Evolutionary conservation across 2,797 vertebrate genomes (phyloP).

Genomic region (Chiloscyllium punctatum): DNA sequence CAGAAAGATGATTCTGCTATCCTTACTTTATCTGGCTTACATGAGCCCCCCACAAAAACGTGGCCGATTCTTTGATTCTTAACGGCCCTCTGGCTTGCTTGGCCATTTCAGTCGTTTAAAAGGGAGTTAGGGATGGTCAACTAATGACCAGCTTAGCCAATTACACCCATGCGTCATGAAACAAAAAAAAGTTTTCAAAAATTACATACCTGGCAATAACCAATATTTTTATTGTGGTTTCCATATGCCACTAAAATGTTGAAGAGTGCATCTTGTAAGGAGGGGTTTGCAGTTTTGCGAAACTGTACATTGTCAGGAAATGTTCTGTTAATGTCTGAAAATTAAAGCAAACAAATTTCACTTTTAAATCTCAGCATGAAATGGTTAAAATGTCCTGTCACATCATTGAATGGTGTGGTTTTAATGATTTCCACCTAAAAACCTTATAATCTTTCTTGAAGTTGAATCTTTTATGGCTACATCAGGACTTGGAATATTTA

Average conservation of each 20-base stretch:
- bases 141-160: too few relatives aligned
- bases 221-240: conserved; percentile 77
- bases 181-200: neutral
- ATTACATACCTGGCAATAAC: conserved; percentile 86
- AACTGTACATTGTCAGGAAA: conserved; percentile 92
- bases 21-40: too few relatives aligned
- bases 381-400: neutral
- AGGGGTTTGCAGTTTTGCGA: conserved; percentile 64
- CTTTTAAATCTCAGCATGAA: neutral
- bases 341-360: conserved; percentile 13
- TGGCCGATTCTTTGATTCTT: too few relatives aligned
- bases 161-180: too few relatives aligned
- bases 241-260: conserved; percentile 86
- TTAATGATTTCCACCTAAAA: neutral
- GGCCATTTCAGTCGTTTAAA: too few relatives aligned
- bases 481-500: neutral
- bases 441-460: neutral
- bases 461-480: neutral
- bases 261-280: conserved; percentile 72
- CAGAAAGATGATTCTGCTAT: too few relatives aligned
- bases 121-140: too few relatives aligned
- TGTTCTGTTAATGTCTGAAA: conserved; percentile 83
- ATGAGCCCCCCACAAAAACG: too few relatives aligned
- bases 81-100: too few relatives aligned
- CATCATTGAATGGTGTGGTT: neutral